Evolutionary conservation across 2,888 invertebrate genomes (phyloP).

Genomic region (Agriopis marginaria): DNA sequence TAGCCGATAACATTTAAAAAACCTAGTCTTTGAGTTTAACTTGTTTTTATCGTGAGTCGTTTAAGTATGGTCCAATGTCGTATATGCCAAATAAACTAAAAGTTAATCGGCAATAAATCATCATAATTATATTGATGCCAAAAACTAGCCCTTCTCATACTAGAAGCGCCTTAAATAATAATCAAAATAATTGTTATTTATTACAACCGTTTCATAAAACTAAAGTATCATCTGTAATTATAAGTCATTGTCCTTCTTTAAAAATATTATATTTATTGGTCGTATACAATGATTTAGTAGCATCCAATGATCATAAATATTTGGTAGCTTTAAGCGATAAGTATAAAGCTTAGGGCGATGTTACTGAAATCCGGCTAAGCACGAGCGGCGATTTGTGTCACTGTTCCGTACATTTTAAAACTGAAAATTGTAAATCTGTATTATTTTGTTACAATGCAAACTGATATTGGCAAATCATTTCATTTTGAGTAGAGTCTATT

Average conservation of each 20-base stretch:
- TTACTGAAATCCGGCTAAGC: conserved; percentile 13
- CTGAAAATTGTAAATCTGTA: background rate
- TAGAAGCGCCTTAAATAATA: background rate
- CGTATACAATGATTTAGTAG: conserved; percentile 24
- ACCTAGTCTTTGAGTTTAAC: no score
- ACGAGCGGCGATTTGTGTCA: background rate
- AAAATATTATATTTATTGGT: conserved; percentile 25
- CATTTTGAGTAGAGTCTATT: no score
- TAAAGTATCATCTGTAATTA: conserved; percentile 22
- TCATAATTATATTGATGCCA: background rate
- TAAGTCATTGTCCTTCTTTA: conserved; percentile 18
- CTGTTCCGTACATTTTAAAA: conserved; percentile 12
- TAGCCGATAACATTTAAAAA: no score
- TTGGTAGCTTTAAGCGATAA: conserved; percentile 26
- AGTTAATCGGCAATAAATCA: conserved; percentile 10
- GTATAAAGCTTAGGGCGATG: conserved; percentile 15
- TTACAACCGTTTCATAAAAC: conserved; percentile 17
- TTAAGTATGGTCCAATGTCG: no score
- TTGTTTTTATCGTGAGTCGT: no score
- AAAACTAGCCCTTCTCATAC: conserved; percentile 11
- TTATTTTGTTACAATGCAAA: background rate
- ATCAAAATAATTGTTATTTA: conserved; percentile 8
- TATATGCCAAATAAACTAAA: conserved; percentile 6
- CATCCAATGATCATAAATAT: conserved; percentile 24
- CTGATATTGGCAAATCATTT: no score